Base-by-base conservation (phyloP, 2,797 vertebrate species). In the Pristis pectinata region DNA sequence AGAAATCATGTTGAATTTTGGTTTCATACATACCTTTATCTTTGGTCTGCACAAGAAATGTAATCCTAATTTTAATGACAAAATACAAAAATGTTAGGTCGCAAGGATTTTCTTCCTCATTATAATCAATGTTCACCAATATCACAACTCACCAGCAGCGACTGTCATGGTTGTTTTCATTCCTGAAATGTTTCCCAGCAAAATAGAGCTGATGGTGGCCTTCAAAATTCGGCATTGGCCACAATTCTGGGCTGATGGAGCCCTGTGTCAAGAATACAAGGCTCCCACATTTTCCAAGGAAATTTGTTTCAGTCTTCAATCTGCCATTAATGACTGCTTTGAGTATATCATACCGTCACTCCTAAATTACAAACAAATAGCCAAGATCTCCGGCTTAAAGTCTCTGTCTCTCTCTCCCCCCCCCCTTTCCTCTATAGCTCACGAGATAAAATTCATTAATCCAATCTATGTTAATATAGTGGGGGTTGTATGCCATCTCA, bases 1-100 rank as follows among this genome's bases (percentile, higher is more conserved):
- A 67, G n/a, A 67, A 37, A 91, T 67, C 59, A 91, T 67, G 64
- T 91, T 67, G 87, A 91, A 91, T 91, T 91, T 67, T 91, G 22
- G n/a, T 91, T 91, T 87, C 19, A 64, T 87, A 19, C 4, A 61
- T 27, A 91, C n/a, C n/a, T 59, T 61, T 59, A 64, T 85, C 30
- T 30, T 87, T 37, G n/a, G n/a, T 64, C 61, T 41, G 37, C 87
- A 91, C 37, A 7, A 91, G 61, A 41, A 91, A 67, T 91, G n/a
- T 67, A 91, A 67, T 10, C 5, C 11, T 61, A 59, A 87, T 37
- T 91, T 91, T 41, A 41, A 87, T 87, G n/a, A 41, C 61, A 64
- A 91, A 67, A 67, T 37, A 64, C 15, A n/a, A 59, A 59, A n/a
- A 87, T 24, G 22, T 22, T 91, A 41, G n/a, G 8, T 67, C 41